Evolutionary conservation across 64 coral and sea anemone genomes (phyloP).

Genomic region (Stichodactyla helianthus): DNA sequence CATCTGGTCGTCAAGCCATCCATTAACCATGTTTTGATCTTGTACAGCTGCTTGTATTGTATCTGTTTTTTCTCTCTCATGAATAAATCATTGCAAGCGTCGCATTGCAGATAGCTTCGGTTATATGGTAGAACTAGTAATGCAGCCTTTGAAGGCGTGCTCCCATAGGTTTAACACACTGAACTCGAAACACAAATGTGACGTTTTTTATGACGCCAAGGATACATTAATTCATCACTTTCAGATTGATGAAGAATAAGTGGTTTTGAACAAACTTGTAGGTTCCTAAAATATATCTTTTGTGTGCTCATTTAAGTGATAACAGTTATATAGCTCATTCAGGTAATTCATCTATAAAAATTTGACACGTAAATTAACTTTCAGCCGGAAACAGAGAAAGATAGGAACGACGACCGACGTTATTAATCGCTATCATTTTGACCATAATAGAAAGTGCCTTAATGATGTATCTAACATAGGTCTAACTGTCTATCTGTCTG

Average conservation of each 20-base stretch:
- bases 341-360: neutral
- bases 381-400: neutral
- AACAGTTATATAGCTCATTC: no score
- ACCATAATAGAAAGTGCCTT: neutral
- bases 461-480: no score
- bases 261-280: no score
- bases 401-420: neutral
- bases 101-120: neutral
- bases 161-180: neutral
- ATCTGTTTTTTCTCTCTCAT: neutral
- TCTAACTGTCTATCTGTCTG: no score
- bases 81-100: neutral
- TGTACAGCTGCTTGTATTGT: neutral
- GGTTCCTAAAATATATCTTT: no score
- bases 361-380: neutral
- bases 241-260: neutral
- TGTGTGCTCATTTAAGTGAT: no score
- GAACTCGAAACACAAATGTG: neutral
- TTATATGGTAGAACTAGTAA: neutral
- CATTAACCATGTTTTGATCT: constrained; percentile 1
- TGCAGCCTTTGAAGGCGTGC: no score
- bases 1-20: neutral
- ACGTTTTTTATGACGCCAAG: neutral
- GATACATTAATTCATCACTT: neutral
- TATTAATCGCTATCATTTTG: no score